Evolutionary conservation across 2,113 vertebrate genomes (phyloP).

Genomic region (Nansenia antarctica): DNA sequence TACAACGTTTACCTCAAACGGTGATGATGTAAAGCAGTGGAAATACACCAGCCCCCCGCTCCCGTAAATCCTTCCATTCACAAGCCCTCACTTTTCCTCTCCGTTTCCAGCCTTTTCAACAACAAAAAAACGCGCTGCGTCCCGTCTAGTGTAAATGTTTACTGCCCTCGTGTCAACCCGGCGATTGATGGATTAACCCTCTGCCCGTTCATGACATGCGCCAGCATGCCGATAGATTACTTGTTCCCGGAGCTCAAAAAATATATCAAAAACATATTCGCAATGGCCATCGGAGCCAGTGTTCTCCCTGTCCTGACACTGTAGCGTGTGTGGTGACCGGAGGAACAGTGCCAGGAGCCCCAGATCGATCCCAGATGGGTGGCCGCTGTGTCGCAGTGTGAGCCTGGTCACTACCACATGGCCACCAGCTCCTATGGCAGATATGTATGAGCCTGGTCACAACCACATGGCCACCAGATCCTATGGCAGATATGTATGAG

Average conservation of each 20-base stretch:
- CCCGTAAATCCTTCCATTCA: too few relatives aligned
- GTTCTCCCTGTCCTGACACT: background rate
- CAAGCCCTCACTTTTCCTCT: too few relatives aligned
- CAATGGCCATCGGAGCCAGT: background rate
- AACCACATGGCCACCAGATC: slow-evolving; percentile 17
- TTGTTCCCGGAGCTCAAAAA: background rate
- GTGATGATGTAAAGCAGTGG: too few relatives aligned
- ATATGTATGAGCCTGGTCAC: background rate
- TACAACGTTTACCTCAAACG: too few relatives aligned
- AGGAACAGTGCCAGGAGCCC: background rate
- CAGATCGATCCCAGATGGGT: slow-evolving; percentile 35
- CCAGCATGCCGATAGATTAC: slow-evolving; percentile 7
- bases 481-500: background rate
- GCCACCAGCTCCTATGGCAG: background rate
- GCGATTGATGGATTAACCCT: slow-evolving; percentile 4
- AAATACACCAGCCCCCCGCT: too few relatives aligned
- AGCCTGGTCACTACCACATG: too few relatives aligned
- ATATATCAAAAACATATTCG: background rate
- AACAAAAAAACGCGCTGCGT: too few relatives aligned
- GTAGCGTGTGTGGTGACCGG: background rate
- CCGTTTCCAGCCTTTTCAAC: too few relatives aligned
- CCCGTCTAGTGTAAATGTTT: slow-evolving; percentile 26
- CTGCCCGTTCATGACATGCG: slow-evolving; percentile 8
- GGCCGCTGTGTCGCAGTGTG: background rate
- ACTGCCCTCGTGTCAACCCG: background rate